Base-by-base conservation (phyloP, 2,113 vertebrate species). In the Albula glossodonta region DNA sequence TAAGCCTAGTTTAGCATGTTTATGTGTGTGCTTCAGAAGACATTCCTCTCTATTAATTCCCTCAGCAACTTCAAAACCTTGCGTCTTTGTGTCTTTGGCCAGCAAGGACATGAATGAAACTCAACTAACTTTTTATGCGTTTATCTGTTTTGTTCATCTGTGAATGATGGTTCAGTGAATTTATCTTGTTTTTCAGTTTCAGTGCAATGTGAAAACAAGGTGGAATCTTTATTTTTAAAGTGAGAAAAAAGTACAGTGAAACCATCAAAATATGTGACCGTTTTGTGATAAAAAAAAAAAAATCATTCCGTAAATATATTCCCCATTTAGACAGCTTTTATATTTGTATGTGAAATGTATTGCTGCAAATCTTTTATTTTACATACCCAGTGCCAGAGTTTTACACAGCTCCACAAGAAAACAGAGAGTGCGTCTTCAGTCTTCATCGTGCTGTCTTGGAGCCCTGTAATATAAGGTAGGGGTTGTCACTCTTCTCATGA, bases 61-160 rank as follows among this genome's bases (percentile, higher is more conserved):
- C 53, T n/a, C 80, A 53, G 50, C 80, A 81, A 22, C 11, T 53
- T 95, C 93, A 94, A 94, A 94, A 95, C 94, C 95, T 95, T 96
- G 96, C 96, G 96, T 97, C 96, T 96, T 93, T 82, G 86, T 91
- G 1, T 81, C 80, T 81, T 94, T 94, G 94, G 94, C 94, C 94
- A 94, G 95, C 92, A 95, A 94, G 95, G n/a, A 96, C 94, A 51
- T 81, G 49, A 22, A 52, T 53, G 80, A 81, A n/a, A 19, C 49
- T 52, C 19, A 81, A 53, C 49, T 50, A 81, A 50, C 80, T 17
- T 81, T 66, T 66, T 5, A 22, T 19, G 22, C 13, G 22, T 52
- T 81, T 51, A 81, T 25, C 80, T 52, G 50, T 81, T 81, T 51
- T 22, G 41, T 52, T 2, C 19, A 19, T 50, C 50, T 79, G 10